Evolutionary conservation across 2,113 vertebrate species (phyloP).

Genomic region (Buteo buteo): DNA sequence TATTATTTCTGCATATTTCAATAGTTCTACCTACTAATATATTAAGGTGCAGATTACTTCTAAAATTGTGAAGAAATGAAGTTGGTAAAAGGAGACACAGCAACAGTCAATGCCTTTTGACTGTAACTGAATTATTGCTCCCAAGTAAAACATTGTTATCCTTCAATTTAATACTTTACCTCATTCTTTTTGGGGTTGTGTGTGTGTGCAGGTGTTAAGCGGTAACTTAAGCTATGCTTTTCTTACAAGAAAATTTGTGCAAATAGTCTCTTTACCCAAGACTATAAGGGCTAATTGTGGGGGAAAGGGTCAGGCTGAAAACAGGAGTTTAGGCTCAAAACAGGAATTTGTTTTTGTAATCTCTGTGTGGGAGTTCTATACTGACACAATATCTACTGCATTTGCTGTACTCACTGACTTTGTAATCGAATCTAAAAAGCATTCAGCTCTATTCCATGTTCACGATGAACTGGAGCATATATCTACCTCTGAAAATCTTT

Average conservation of each 20-base stretch:
- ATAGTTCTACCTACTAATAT: not conserved
- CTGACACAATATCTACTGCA: not conserved
- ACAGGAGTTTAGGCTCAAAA: not conserved
- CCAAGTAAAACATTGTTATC: not conserved
- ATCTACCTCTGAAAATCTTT: not conserved
- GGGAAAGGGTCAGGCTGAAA: not conserved
- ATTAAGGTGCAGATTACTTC: not conserved
- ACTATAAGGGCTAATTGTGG: not conserved
- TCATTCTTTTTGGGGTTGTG: not conserved
- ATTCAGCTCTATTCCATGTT: not conserved
- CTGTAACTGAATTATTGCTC: not conserved
- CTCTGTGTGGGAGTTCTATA: not conserved
- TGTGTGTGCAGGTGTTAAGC: rapidly evolving
- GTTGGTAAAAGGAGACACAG: not conserved
- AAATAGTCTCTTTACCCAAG: not conserved
- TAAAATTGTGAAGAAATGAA: not conserved
- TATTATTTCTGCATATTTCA: not conserved
- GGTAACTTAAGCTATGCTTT: not conserved
- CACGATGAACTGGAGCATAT: not conserved
- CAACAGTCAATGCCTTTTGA: not conserved
- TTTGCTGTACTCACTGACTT: not conserved
- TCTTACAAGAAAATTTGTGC: not conserved
- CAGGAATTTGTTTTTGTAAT: not conserved
- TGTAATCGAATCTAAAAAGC: not conserved
- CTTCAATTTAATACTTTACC: not conserved